Conservation (phyloP, 2,113 vertebrate species). For the Chaetodon auriga region DNA sequence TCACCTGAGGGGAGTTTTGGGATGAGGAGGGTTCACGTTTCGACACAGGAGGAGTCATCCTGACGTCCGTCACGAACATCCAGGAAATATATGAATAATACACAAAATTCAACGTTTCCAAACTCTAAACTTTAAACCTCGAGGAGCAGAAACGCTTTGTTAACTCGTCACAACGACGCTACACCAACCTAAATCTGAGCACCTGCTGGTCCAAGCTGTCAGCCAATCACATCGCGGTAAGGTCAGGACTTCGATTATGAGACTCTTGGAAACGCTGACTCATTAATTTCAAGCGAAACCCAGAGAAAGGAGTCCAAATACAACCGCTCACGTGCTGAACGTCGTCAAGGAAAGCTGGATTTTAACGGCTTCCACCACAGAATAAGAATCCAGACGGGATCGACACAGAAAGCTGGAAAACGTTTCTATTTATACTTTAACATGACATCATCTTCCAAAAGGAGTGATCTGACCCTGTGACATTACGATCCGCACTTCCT, state of each 20-base stretch:
- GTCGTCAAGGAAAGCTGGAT: not conserved
- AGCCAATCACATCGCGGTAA: not conserved
- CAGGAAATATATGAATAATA: too few species aligned
- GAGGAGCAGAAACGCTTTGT: not conserved
- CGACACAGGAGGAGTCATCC: not conserved
- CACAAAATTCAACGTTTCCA: too few species aligned
- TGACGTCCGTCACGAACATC: too few species aligned
- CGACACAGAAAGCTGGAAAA: not conserved
- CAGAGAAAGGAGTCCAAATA: not conserved
- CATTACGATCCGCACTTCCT: not conserved
- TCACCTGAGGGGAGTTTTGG: slow-evolving; percentile 35
- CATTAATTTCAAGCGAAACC: not conserved
- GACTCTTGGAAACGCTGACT: not conserved
- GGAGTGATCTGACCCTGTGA: not conserved
- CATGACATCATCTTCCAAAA: not conserved
- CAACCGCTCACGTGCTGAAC: not conserved
- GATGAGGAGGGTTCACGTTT: slow-evolving; percentile 43
- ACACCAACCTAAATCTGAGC: not conserved
- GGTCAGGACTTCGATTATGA: not conserved
- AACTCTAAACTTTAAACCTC: too few species aligned
- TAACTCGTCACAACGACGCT: not conserved
- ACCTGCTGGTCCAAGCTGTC: too few species aligned
- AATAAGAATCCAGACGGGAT: too few species aligned
- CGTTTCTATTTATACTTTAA: not conserved
- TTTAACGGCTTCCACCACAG: too few species aligned